phyloP scores from a whole-genome alignment of 2,797 vertebrate species.

The Antrozous pallidus region DNA sequence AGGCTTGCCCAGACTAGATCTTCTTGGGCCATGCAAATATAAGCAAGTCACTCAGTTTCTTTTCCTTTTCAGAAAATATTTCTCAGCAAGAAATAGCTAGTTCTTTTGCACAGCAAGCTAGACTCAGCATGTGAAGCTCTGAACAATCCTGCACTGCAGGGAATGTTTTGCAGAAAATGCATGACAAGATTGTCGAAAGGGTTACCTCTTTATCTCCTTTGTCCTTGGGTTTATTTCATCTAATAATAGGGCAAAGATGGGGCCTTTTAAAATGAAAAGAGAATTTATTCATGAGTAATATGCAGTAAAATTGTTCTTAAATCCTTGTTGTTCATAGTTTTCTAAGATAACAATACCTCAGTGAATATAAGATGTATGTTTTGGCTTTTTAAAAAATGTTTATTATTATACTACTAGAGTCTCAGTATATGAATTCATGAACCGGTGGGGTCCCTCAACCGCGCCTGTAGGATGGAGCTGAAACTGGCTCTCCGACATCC shows the following conservation, averaged over 20 bases:
- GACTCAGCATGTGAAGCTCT: constrained; percentile 77
- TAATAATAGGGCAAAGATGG: constrained; percentile 63
- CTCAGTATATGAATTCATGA: too few species aligned
- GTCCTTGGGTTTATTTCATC: constrained; percentile 80
- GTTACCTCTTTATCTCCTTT: constrained; percentile 80
- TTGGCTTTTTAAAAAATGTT: constrained; percentile 39
- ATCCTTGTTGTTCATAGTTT: background rate
- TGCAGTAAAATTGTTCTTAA: background rate
- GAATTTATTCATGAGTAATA: constrained; percentile 22
- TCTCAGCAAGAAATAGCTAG: constrained; percentile 70
- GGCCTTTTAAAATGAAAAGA: constrained; percentile 15
- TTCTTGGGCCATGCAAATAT: constrained; percentile 31
- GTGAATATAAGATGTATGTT: background rate
- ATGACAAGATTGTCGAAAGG: constrained; percentile 80
- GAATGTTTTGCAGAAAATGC: constrained; percentile 82
- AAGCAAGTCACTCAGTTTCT: constrained; percentile 55
- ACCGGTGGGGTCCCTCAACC: too few species aligned
- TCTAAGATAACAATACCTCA: constrained; percentile 28
- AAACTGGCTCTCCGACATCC: too few species aligned
- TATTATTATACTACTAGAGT: background rate
- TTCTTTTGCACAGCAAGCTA: constrained; percentile 74
- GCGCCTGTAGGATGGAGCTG: too few species aligned
- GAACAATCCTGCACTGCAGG: constrained; percentile 80
- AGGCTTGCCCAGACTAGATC: constrained; percentile 3
- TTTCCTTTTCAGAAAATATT: constrained; percentile 61